A percentile compares a stretch with the other conserved stretches of the same genome.
Conservation (phyloP, 2,888 invertebrate genomes). For the Limnephilus lunatus region DNA sequence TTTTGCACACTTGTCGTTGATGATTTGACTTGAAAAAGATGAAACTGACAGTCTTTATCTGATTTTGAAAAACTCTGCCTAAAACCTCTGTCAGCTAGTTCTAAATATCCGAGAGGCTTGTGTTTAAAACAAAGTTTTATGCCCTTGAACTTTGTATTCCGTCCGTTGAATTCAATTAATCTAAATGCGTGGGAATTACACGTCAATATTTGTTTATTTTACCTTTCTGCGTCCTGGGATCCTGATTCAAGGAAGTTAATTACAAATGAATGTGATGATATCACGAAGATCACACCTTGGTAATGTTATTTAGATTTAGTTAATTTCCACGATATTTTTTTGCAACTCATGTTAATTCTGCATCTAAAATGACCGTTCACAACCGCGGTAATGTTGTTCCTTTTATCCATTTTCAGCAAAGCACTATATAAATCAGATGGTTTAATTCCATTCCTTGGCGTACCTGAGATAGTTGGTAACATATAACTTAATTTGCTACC, state of each 20-base stretch:
- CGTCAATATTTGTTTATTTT: neutral
- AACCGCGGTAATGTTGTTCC: neutral
- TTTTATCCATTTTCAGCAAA: neutral
- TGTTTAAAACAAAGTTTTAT: neutral
- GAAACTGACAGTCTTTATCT: no score
- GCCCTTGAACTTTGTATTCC: neutral
- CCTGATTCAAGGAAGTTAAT: neutral
- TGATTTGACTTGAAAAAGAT: no score
- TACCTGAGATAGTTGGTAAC: neutral
- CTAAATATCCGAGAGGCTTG: neutral
- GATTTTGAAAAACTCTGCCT: no score
- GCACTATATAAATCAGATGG: neutral
- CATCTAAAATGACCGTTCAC: neutral
- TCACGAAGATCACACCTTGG: neutral
- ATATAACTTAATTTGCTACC: constrained; percentile 33
- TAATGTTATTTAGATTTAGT: no score
- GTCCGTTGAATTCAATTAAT: no score
- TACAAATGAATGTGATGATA: neutral
- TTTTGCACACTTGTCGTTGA: no score
- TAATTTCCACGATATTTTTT: no score
- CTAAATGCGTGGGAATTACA: neutral
- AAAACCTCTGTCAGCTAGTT: neutral
- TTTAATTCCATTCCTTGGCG: neutral
- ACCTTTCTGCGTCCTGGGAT: neutral
- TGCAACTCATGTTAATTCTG: neutral